phyloP scores from a whole-genome alignment of 2,888 invertebrate genomes.

The Itoplectis maculator region DNA sequence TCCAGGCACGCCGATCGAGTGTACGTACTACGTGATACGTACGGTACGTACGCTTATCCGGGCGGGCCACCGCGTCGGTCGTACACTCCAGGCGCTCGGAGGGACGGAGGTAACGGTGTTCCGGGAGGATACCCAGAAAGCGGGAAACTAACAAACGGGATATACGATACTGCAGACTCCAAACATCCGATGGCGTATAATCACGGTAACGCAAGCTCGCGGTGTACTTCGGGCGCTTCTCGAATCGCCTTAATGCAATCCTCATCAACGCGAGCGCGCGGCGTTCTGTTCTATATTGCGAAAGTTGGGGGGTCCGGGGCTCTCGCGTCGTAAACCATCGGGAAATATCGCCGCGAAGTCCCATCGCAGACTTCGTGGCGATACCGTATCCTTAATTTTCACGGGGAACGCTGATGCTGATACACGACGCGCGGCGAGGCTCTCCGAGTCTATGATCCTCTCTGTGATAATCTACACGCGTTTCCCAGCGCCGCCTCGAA shows the following conservation, averaged over 20 bases:
- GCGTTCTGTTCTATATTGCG: conserved; percentile 13
- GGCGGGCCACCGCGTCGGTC: conserved; percentile 15
- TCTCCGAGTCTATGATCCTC: conserved; percentile 31
- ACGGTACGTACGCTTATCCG: neutral
- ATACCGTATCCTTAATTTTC: conserved; percentile 17
- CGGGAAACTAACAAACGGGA: conserved; percentile 51
- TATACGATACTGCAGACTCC: conserved; percentile 50
- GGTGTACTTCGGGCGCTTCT: neutral
- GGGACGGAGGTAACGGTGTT: neutral
- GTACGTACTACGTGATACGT: neutral
- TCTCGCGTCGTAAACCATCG: neutral
- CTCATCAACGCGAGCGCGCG: conserved; percentile 11
- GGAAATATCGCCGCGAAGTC: neutral
- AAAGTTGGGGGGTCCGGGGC: neutral
- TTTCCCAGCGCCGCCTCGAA: conserved; percentile 4
- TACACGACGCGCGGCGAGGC: conserved; percentile 5
- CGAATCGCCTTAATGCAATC: conserved; percentile 37
- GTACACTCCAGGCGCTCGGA: neutral
- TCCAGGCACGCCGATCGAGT: neutral
- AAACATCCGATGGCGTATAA: conserved; percentile 42
- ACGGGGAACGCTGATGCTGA: neutral
- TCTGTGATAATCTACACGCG: conserved; percentile 14
- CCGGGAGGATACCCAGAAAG: conserved; percentile 47
- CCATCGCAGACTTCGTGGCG: neutral
- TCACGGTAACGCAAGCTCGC: conserved; percentile 40